A percentile compares a stretch with the other conserved stretches of the same genome.
Conservation (phyloP, 2,888 invertebrate species). For the Chesias legatella region DNA sequence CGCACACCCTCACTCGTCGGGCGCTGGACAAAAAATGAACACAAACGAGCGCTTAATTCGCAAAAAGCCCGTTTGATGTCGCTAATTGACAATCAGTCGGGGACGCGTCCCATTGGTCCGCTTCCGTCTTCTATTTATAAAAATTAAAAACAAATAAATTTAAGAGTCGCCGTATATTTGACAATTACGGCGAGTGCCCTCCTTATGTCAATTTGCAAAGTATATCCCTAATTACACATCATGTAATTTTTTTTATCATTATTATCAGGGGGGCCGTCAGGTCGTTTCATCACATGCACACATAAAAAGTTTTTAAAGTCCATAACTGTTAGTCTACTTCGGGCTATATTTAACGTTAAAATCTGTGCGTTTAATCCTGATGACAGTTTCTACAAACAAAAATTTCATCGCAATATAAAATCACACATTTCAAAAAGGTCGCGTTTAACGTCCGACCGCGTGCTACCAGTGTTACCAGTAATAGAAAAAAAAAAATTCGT, state of each 20-base stretch:
- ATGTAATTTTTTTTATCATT: background rate
- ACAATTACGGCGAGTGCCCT: conserved; percentile 28
- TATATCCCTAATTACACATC: conserved; percentile 9
- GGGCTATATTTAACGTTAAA: no score
- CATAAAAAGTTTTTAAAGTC: no score
- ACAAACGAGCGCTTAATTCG: conserved; percentile 78
- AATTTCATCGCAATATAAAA: no score
- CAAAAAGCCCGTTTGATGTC: conserved; percentile 81
- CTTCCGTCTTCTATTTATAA: conserved; percentile 73
- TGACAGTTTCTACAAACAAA: no score
- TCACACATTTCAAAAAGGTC: conserved; percentile 4
- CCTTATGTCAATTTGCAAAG: conserved; percentile 12
- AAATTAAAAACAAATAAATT: conserved; percentile 78
- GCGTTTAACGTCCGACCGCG: conserved; percentile 3
- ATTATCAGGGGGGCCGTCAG: no score
- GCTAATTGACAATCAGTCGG: conserved; percentile 80
- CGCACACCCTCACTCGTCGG: conserved; percentile 59
- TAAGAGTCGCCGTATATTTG: conserved; percentile 58
- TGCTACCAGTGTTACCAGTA: conserved; percentile 2
- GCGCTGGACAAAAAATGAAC: conserved; percentile 73
- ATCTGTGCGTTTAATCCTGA: no score
- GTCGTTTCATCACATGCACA: no score
- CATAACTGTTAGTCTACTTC: no score
- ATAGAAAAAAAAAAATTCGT: conserved; percentile 45
- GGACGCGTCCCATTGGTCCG: conserved; percentile 77